phyloP scores from a whole-genome alignment of 2,888 invertebrate genomes.

The Argyresthia goedartella region DNA sequence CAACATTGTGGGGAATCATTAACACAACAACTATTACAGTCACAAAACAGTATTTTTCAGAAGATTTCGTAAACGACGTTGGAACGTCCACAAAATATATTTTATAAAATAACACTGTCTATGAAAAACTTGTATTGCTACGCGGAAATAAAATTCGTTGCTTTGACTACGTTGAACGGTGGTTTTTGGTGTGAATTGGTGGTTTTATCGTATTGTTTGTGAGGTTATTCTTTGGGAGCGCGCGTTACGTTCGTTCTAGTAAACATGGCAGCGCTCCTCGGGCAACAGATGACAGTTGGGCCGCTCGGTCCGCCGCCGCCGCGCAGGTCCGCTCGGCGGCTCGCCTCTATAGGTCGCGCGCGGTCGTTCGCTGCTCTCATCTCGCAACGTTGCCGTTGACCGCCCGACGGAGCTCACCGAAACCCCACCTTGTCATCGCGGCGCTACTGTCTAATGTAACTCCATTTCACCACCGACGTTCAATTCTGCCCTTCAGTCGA shows the following conservation, averaged over 20 bases:
- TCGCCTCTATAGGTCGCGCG: neutral
- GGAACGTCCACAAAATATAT: neutral
- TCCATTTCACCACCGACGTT: slow-evolving; percentile 12
- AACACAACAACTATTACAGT: no score
- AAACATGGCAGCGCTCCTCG: slow-evolving; percentile 59
- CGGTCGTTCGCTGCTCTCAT: neutral
- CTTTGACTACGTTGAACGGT: slow-evolving; percentile 27
- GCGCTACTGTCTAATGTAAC: slow-evolving; percentile 43
- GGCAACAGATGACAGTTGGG: slow-evolving; percentile 64
- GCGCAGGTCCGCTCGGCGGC: slow-evolving; percentile 28
- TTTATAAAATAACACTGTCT: no score
- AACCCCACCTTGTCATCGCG: slow-evolving; percentile 11
- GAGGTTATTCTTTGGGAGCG: slow-evolving; percentile 60
- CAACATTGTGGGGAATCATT: no score
- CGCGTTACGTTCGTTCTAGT: slow-evolving; percentile 58
- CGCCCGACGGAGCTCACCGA: neutral
- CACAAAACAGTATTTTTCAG: no score
- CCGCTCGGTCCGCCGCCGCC: slow-evolving; percentile 34
- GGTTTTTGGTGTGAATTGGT: slow-evolving; percentile 26
- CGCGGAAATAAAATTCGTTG: slow-evolving; percentile 41
- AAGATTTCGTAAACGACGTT: neutral
- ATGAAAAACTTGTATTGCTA: neutral
- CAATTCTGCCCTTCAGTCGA: slow-evolving; percentile 38
- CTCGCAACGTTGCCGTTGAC: neutral
- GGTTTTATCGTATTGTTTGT: slow-evolving; percentile 36